A percentile compares a stretch with the other conserved stretches of the same genome.
phyloP scores from a whole-genome alignment of 2,888 invertebrate genomes.

The Heteromyza rotundicornis region DNA sequence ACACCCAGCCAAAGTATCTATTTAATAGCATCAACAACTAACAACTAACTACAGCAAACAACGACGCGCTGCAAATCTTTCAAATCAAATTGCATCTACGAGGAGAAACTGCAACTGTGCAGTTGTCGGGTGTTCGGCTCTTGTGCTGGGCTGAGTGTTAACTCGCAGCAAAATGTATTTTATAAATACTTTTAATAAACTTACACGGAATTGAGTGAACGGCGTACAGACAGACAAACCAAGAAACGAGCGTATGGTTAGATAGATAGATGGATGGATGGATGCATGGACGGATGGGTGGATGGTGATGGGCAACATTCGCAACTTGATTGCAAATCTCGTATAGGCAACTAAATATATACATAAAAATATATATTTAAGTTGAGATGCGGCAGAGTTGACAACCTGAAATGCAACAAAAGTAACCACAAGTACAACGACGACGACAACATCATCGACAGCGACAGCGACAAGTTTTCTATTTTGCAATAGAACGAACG shows the following conservation, averaged over 20 bases:
- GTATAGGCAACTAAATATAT: too few species aligned
- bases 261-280: background rate
- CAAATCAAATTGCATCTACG: background rate
- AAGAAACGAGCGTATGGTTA: background rate
- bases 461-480: slow-evolving; percentile 1
- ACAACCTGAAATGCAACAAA: slow-evolving; percentile 13
- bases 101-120: too few species aligned
- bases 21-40: background rate
- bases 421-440: slow-evolving; percentile 12
- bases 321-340: too few species aligned
- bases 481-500: background rate
- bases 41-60: background rate
- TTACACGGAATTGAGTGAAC: background rate
- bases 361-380: background rate
- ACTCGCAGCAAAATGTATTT: background rate
- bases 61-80: background rate
- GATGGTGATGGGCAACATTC: too few species aligned
- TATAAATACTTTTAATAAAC: background rate
- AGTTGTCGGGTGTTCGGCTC: background rate
- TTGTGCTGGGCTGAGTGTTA: background rate
- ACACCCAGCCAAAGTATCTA: background rate
- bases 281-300: background rate
- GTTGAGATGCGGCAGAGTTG: too few species aligned
- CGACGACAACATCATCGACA: slow-evolving; percentile 6
- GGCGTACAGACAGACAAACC: background rate